Base-by-base conservation (phyloP, 2,888 invertebrate genomes). In the Dolomedes plantarius region DNA sequence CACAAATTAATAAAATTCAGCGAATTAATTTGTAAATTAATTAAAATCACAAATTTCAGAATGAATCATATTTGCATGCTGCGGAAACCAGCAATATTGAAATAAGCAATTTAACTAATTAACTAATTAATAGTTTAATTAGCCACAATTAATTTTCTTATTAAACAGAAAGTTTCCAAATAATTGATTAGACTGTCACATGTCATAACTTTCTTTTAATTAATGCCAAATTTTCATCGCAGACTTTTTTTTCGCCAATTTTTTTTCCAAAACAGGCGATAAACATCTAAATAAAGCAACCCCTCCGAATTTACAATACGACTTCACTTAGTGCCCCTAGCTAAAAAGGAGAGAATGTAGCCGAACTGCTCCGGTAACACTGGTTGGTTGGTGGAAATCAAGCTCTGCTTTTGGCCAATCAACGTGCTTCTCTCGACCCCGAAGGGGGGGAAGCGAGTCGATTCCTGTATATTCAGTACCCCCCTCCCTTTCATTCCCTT, bases 351-450 rank as follows among this genome's bases (percentile, higher is more conserved):
- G 73, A 46, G 75, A 75, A 75, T 74, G 81, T 69, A 74, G 73
- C 80, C 72, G 73, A 80, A 67, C n/a, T 56, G 74, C 62, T 75
- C 32, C 71, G 76, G 62, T 71, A 76, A 76, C 75, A 82, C 82
- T 82, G 82, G 82, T 82, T 82, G 82, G 82, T 76, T 82, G 71
- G 76, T 76, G 82, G 82, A 82, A 82, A 82, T 82, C 82, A 82
- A 82, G 76, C 82, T 72, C 75, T 75, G 74, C 81, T 81, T 81
- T 82, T 71, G 76, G 64, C 82, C 82, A 82, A 82, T 82, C 76
- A 82, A 82, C 82, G 82, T 82, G n/a, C 82, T 82, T 76, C 76
- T 76, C 76, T 82, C 82, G 76, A 82, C 82, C 82, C 76, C 72
- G 36, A 19, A 13, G 65, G 41, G 76, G 76, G 80, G 41, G 23